phyloP scores from a whole-genome alignment of 2,113 vertebrate species.

The Isurus oxyrinchus region DNA sequence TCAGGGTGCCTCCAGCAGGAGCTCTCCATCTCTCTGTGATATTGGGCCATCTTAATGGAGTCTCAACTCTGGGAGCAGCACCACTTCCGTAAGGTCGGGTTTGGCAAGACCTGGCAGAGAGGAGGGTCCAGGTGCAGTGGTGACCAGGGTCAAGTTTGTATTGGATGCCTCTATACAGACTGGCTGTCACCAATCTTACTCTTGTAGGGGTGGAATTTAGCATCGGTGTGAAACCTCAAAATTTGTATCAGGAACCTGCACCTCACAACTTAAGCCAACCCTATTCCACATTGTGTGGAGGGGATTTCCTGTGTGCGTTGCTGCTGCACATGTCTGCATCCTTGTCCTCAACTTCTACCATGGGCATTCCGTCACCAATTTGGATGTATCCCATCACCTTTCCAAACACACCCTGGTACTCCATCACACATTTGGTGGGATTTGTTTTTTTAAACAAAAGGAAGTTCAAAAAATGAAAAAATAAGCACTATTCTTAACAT shows the following conservation, averaged over 20 bases:
- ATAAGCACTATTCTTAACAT: too few species aligned
- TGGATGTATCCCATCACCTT: not conserved
- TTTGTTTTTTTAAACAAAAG: too few species aligned
- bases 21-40: not conserved
- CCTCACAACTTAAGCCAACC: not conserved
- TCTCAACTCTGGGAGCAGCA: not conserved
- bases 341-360: not conserved
- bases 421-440: too few species aligned
- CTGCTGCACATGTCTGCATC: not conserved
- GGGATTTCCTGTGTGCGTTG: not conserved
- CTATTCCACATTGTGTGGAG: not conserved
- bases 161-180: not conserved
- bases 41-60: not conserved
- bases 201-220: not conserved
- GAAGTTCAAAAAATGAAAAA: too few species aligned
- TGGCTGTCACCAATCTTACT: not conserved
- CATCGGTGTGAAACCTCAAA: not conserved
- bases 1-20: not conserved
- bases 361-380: not conserved
- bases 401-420: not conserved
- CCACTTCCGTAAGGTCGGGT: not conserved
- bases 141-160: not conserved
- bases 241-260: not conserved
- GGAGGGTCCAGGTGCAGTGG: not conserved
- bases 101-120: not conserved